A percentile compares a stretch with the other conserved stretches of the same genome.
Evolutionary conservation across 2,113 vertebrate genomes (phyloP).

Genomic region (Ciconia stormi): DNA sequence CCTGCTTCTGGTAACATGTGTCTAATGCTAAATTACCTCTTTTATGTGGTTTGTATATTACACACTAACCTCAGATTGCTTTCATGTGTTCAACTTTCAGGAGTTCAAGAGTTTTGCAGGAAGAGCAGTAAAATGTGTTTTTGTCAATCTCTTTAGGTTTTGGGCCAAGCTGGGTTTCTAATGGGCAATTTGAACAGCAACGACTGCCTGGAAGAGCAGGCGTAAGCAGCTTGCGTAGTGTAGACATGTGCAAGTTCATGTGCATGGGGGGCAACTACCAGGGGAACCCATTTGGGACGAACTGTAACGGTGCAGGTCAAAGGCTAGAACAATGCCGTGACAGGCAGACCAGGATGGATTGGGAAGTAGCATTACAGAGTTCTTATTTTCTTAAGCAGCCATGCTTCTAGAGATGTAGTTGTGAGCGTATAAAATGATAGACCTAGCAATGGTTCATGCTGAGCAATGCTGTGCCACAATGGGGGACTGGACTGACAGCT

Average conservation of each 20-base stretch:
- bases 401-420: background rate
- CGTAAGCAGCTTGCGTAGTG: background rate
- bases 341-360: background rate
- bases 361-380: background rate
- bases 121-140: conserved; percentile 12
- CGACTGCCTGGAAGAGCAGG: background rate
- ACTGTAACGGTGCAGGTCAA: background rate
- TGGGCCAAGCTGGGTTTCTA: background rate
- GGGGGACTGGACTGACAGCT: background rate
- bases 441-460: background rate
- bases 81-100: conserved; percentile 42
- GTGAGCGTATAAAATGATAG: background rate
- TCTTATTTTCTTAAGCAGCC: background rate
- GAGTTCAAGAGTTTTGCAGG: conserved; percentile 52
- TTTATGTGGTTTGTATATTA: conserved; percentile 56
- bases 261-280: background rate
- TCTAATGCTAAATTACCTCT: conserved; percentile 37
- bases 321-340: background rate
- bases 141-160: conserved; percentile 26
- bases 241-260: background rate
- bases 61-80: background rate
- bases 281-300: background rate
- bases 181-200: background rate
- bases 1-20: conserved; percentile 25
- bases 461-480: background rate